These are phyloP conservation scores for Brachirus orientalis DNA, from an alignment of 2,113 vertebrate species.

Conservation along the genomic window DNA sequence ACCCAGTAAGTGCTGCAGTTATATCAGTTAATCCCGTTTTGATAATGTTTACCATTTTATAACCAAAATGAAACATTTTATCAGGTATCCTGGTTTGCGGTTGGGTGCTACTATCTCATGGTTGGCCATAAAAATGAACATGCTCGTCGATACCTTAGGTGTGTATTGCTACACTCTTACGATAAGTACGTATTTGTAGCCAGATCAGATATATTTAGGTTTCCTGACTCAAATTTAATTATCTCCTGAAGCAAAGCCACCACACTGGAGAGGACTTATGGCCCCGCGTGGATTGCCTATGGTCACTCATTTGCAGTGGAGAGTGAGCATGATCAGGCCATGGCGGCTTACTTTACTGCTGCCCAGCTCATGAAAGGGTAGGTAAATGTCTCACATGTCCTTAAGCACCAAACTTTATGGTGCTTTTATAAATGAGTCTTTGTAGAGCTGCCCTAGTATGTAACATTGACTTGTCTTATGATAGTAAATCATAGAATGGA, in stretches of 20 bases:
- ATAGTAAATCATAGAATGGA: neutral
- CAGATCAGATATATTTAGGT: neutral
- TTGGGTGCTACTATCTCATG: slow-evolving; percentile 99
- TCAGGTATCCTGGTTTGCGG: slow-evolving; percentile 99
- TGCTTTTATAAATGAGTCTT: neutral
- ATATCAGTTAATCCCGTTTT: neutral
- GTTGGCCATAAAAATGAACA: slow-evolving; percentile 98
- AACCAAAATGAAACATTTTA: slow-evolving; percentile 7
- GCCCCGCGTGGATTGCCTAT: slow-evolving; percentile 98
- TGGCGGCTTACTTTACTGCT: slow-evolving; percentile 98
- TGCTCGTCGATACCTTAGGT: slow-evolving; percentile 96
- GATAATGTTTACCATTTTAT: neutral
- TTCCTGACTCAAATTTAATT: neutral
- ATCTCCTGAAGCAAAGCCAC: slow-evolving; percentile 91
- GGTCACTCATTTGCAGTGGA: slow-evolving; percentile 98
- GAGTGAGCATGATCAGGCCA: slow-evolving; percentile 98
- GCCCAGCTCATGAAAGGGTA: slow-evolving; percentile 99
- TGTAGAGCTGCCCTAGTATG: neutral
- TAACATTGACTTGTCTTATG: neutral
- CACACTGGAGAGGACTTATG: slow-evolving; percentile 93
- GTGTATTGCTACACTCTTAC: slow-evolving; percentile 24
- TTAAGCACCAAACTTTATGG: too few species aligned
- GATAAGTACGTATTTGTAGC: neutral
- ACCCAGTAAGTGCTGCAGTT: slow-evolving; percentile 88
- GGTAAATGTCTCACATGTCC: slow-evolving; percentile 4